Conservation (phyloP, 2,113 vertebrate genomes). For the Cnemophilus loriae region DNA sequence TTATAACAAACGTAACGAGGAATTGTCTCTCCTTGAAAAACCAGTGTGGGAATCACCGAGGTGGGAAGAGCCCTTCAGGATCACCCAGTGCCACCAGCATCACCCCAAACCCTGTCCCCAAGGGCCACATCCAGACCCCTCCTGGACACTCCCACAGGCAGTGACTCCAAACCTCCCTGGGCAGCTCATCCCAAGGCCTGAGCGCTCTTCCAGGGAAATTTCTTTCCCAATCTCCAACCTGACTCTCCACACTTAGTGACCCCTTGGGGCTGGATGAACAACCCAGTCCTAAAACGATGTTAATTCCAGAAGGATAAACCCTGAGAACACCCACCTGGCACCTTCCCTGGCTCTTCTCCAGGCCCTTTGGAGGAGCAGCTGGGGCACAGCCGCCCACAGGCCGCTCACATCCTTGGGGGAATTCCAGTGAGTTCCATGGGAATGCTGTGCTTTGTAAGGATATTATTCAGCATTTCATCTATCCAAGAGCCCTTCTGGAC, state of each 20-base stretch:
- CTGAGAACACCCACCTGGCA: not conserved
- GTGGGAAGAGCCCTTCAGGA: rapidly evolving
- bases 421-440: not conserved
- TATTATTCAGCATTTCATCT: not conserved
- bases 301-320: not conserved
- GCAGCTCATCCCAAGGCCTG: not conserved
- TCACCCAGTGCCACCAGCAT: rapidly evolving
- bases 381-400: not conserved
- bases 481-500: not conserved
- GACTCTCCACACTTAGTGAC: not conserved
- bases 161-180: not conserved
- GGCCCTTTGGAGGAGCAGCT: not conserved
- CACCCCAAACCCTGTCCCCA: not conserved
- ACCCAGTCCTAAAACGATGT: not conserved
- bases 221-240: not conserved
- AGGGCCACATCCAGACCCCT: not conserved
- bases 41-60: not conserved
- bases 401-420: not conserved
- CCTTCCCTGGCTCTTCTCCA: not conserved
- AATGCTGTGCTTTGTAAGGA: not conserved
- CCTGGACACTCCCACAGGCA: not conserved
- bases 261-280: not conserved
- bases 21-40: not conserved
- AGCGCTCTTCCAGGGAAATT: not conserved
- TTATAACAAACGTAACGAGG: not conserved